Evolutionary conservation across 2,113 vertebrate genomes (phyloP).

Genomic region (Anhinga anhinga): DNA sequence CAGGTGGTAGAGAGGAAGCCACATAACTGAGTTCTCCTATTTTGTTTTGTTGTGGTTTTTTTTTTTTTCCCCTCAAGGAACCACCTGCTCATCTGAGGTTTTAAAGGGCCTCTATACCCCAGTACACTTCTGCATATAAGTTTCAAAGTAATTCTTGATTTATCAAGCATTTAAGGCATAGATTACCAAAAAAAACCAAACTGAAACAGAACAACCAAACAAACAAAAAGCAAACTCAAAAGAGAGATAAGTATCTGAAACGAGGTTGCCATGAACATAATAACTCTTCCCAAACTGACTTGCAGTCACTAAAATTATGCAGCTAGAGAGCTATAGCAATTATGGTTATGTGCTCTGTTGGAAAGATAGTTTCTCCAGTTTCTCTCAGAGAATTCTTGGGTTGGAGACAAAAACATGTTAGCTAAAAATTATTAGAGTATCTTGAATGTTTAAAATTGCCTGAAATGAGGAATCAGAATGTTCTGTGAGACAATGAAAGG

Average conservation of each 20-base stretch:
- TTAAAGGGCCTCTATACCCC: not conserved
- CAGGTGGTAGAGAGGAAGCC: not conserved
- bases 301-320: not conserved
- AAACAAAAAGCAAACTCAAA: not conserved
- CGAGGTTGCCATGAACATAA: not conserved
- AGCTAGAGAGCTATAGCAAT: not conserved
- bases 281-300: not conserved
- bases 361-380: not conserved
- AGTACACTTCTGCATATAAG: not conserved
- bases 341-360: not conserved
- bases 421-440: not conserved
- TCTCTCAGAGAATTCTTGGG: not conserved
- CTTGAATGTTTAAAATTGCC: not conserved
- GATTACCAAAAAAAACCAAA: not conserved
- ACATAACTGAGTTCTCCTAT: accelerated
- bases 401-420: not conserved
- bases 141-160: not conserved
- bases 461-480: not conserved
- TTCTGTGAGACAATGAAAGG: not conserved
- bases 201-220: accelerated
- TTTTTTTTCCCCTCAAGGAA: not conserved
- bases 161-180: not conserved
- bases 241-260: not conserved
- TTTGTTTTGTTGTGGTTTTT: no score
- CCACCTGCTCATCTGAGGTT: not conserved